Conservation (phyloP, 2,113 vertebrate species). For the Callopanchax toddi region DNA sequence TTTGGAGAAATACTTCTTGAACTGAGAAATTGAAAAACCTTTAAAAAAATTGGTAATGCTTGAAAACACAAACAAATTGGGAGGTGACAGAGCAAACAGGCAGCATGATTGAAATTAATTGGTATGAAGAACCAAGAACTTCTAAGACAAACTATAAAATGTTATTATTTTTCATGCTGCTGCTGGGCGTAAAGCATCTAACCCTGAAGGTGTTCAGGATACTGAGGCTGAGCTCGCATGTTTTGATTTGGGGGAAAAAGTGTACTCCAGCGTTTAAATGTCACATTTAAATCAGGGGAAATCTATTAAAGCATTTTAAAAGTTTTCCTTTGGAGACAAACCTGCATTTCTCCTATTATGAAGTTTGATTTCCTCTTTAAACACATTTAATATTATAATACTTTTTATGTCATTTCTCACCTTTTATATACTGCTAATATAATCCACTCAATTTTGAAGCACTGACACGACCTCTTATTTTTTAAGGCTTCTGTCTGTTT, state of each 20-base stretch:
- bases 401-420: too few relatives aligned
- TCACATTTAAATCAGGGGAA: not conserved
- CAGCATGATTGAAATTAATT: constrained; percentile 51
- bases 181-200: constrained; percentile 16
- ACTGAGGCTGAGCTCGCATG: not conserved
- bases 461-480: not conserved
- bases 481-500: not conserved
- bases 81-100: constrained; percentile 47
- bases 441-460: not conserved
- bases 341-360: not conserved
- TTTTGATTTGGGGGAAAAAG: not conserved
- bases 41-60: constrained; percentile 43
- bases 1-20: constrained; percentile 51
- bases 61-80: constrained; percentile 65
- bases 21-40: constrained; percentile 64
- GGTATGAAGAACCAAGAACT: constrained; percentile 10
- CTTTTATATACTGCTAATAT: not conserved
- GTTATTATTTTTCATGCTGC: not conserved
- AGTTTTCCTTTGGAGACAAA: not conserved
- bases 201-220: not conserved
- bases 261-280: not conserved
- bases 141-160: constrained; percentile 18
- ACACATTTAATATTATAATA: too few relatives aligned
- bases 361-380: not conserved
- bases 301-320: not conserved